A percentile compares a stretch with the other conserved stretches of the same genome.
These are phyloP conservation scores for Pitangus sulphuratus DNA, from an alignment of 2,797 vertebrate species.

Conservation along the genomic window DNA sequence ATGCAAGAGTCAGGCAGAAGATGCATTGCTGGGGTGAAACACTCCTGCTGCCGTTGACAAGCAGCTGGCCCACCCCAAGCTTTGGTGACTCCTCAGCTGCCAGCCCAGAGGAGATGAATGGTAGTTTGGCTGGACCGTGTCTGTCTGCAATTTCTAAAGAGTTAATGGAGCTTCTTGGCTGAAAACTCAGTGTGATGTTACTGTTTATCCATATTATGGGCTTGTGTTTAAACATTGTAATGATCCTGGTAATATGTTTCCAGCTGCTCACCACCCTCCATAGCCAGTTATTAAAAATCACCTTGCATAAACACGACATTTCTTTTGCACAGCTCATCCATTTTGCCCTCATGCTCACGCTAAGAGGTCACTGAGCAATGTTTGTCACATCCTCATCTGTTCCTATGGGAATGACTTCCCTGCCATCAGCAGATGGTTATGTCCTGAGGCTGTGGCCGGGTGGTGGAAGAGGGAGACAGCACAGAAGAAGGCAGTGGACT, in stretches of 20 bases:
- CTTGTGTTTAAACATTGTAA: constrained; percentile 45
- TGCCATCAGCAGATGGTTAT: not conserved
- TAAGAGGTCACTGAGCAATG: constrained; percentile 10
- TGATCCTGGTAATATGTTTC: constrained; percentile 58
- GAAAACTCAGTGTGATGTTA: constrained; percentile 23
- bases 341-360: not conserved
- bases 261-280: constrained; percentile 52
- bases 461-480: not conserved
- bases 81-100: not conserved
- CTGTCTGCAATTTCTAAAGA: constrained; percentile 8
- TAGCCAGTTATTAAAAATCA: constrained; percentile 68
- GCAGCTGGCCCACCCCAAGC: not conserved
- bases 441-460: not conserved
- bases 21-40: not conserved
- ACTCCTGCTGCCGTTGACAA: not conserved
- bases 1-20: not conserved
- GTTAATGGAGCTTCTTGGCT: constrained; percentile 9
- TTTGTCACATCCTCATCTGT: not conserved
- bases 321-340: constrained; percentile 49
- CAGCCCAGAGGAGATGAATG: not conserved
- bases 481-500: not conserved
- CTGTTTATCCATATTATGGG: constrained; percentile 12
- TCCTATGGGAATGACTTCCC: not conserved
- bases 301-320: constrained; percentile 58
- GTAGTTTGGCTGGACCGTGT: not conserved